These are phyloP conservation scores for Spheniscus mendiculus DNA, from an alignment of 2,113 vertebrate species.

Conservation along the genomic window DNA sequence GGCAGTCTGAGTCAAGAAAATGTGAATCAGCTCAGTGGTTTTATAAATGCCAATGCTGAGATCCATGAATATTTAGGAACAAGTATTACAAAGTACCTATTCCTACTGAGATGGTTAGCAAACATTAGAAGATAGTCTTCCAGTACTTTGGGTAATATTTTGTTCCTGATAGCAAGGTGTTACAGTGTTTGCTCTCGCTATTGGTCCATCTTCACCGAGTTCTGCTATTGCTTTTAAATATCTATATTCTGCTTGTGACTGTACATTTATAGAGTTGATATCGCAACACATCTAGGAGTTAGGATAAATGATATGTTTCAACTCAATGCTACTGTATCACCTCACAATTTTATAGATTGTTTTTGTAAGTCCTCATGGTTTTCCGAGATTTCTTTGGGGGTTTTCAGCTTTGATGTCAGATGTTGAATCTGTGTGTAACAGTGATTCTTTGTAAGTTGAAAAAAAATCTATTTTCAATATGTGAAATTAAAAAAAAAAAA, in stretches of 20 bases:
- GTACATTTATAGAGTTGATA: neutral
- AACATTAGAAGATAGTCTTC: neutral
- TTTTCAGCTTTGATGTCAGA: neutral
- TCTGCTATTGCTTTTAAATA: neutral
- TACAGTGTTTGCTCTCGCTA: too few species aligned
- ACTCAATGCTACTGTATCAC: neutral
- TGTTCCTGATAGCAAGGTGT: too few species aligned
- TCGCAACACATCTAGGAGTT: neutral
- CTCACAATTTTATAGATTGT: neutral
- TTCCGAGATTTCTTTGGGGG: neutral
- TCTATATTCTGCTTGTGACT: neutral
- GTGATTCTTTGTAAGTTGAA: neutral
- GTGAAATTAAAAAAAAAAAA: neutral
- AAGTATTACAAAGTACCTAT: neutral
- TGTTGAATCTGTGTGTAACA: neutral
- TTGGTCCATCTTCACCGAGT: neutral
- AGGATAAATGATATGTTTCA: neutral
- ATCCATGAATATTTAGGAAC: neutral
- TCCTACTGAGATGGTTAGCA: neutral
- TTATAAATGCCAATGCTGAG: neutral
- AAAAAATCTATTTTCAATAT: neutral
- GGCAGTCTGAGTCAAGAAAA: neutral
- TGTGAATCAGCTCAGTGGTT: neutral
- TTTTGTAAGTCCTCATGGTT: neutral
- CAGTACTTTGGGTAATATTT: fast-evolving